Evolutionary conservation across 2,888 invertebrate species (phyloP).

Genomic region (Oscheius sp.): DNA sequence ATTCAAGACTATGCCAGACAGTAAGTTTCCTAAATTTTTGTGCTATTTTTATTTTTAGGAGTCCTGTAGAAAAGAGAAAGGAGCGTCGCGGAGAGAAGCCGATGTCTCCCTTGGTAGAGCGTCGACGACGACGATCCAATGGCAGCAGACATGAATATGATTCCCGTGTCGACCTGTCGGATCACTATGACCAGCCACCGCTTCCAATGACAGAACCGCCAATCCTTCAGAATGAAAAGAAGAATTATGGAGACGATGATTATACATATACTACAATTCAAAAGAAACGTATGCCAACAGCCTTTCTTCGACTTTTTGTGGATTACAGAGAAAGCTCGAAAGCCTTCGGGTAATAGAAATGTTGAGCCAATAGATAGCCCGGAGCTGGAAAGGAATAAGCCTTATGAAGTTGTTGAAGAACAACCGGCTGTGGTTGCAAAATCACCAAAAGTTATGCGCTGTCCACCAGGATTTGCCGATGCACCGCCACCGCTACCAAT

Average conservation of each 20-base stretch:
- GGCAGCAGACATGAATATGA: conserved; percentile 10
- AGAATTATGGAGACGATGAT: conserved; percentile 16
- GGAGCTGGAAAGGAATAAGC: conserved; percentile 11
- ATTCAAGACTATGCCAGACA: neutral
- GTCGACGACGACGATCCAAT: neutral
- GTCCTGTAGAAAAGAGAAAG: conserved; percentile 23
- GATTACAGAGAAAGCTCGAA: conserved; percentile 10
- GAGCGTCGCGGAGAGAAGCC: conserved; percentile 3
- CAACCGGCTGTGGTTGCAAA: conserved; percentile 4
- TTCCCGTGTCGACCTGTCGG: neutral
- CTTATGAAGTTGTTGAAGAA: conserved; percentile 29
- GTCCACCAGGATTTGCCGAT: conserved; percentile 19
- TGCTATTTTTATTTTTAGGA: conserved; percentile 14
- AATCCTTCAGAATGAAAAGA: neutral
- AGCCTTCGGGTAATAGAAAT: neutral
- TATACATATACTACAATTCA: conserved; percentile 21
- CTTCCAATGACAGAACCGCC: neutral
- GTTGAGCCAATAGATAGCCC: neutral
- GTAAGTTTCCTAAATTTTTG: neutral
- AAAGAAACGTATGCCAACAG: conserved; percentile 7
- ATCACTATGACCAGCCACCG: conserved; percentile 1
- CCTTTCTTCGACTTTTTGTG: too few species aligned
- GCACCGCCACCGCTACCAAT: neutral
- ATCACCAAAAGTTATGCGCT: neutral
- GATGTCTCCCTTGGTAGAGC: conserved; percentile 20